Conservation (phyloP, 2,113 vertebrate species). For the Sapayoa aenigma region DNA sequence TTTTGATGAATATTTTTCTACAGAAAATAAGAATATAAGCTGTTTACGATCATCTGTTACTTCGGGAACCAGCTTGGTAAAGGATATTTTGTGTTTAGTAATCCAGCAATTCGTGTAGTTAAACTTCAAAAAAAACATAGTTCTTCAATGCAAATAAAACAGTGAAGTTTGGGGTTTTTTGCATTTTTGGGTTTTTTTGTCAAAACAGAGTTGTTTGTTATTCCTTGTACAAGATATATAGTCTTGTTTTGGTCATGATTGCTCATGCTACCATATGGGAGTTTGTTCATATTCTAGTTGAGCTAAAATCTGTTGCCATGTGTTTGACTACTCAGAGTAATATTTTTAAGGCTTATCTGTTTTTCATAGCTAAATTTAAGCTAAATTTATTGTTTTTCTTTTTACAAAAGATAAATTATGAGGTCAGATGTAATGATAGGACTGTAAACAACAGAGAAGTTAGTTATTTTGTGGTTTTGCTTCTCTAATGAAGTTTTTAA, state of each 20-base stretch:
- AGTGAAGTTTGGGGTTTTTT: not conserved
- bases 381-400: not conserved
- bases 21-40: not conserved
- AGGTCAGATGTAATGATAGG: not conserved
- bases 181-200: not conserved
- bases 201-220: conserved; percentile 36
- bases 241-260: conserved; percentile 63
- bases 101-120: conserved; percentile 1
- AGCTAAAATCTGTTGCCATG: conserved; percentile 60
- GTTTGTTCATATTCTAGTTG: conserved; percentile 46
- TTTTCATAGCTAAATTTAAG: conserved; percentile 23
- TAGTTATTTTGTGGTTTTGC: not conserved
- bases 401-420: not conserved
- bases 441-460: not conserved
- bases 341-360: conserved; percentile 32
- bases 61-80: conserved; percentile 8
- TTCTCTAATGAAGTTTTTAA: not conserved
- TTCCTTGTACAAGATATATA: conserved; percentile 36
- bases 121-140: conserved; percentile 18
- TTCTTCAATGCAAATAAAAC: conserved; percentile 16
- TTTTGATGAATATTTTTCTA: not conserved
- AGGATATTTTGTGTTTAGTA: conserved; percentile 3
- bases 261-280: conserved; percentile 65
- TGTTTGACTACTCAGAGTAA: conserved; percentile 51
- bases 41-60: conserved; percentile 21